Base-by-base conservation (phyloP, 2,797 vertebrate genomes). In the Hippopotamyrus pictus region DNA sequence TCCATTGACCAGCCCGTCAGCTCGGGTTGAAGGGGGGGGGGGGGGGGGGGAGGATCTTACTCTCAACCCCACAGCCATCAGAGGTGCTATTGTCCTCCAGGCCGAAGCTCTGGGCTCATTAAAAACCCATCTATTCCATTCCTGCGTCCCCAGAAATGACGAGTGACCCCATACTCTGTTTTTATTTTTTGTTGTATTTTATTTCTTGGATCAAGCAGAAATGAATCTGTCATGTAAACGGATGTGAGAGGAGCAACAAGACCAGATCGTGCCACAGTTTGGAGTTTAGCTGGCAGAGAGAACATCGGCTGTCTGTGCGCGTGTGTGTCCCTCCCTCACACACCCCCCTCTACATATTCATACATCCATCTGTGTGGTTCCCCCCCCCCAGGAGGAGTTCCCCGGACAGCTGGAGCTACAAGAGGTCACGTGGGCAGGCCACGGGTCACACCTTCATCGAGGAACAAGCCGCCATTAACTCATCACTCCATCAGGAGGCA, bases 381-480 rank as follows among this genome's bases (percentile, higher is more conserved):
- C 29, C 29, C 29, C 11, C 29, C 12, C 25, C 62, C 62, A 25
- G 7, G 25, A 65, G 62, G 62, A 65, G 62, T 29, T 65, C 62
- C 65, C 65, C 65, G 33, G 91, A 91, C 92, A 93, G 92, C 92
- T 93, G 93, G 91, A 90, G 82, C 91, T 91, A 88, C 90, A 88
- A 90, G 89, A 88, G 92, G 92, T 92, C 92, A 92, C 57, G 73
- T 89, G 89, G 85, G 88, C 88, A 91, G 91, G 90, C 91, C 92
- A 25, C 11, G 19, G 89, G 86, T 89, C 69, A 79, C 53, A 57
- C 37, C 89, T 46, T 51, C 50, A 12, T 41, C 41, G 51, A 73
- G n/a, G 29, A 62, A 91, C 90, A 90, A 93, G 91, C 89, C 88
- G 88, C 90, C 89, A 90, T 91, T 91, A 92, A 89, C 90, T 57